Evolutionary conservation across 2,888 invertebrate species (phyloP).

Genomic region (Sphecodes monilicornis): DNA sequence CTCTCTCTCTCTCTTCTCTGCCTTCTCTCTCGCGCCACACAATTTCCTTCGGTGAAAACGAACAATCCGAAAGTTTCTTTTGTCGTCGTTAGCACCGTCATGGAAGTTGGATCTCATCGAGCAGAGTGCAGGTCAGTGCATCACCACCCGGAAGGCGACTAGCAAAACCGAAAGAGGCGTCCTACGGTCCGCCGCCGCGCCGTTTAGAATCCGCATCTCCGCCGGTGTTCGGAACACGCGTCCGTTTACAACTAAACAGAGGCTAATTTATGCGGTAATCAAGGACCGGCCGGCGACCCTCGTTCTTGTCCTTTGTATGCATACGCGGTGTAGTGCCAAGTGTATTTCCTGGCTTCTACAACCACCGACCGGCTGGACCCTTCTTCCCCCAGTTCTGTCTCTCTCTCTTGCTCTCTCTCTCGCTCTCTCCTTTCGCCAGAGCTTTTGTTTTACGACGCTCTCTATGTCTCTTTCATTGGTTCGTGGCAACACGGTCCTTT

Average conservation of each 20-base stretch:
- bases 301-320: conserved; percentile 74
- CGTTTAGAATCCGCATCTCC: conserved; percentile 38
- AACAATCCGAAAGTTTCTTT: neutral
- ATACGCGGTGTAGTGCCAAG: conserved; percentile 48
- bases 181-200: neutral
- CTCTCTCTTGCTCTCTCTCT: neutral
- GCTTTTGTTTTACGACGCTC: conserved; percentile 11
- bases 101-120: neutral
- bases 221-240: conserved; percentile 62
- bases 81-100: neutral
- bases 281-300: conserved; percentile 71
- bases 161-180: conserved; percentile 20
- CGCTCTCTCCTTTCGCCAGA: no score
- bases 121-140: neutral
- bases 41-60: neutral
- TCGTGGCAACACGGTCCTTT: neutral
- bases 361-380: conserved; percentile 19
- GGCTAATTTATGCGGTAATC: conserved; percentile 81
- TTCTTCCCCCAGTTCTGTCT: conserved; percentile 37
- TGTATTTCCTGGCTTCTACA: conserved; percentile 62
- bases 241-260: conserved; percentile 77
- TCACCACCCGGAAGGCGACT: neutral
- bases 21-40: neutral
- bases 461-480: conserved; percentile 7
- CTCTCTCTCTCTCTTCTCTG: no score